Evolutionary conservation across 2,797 vertebrate species (phyloP).

Genomic region (Hyperoplus immaculatus): DNA sequence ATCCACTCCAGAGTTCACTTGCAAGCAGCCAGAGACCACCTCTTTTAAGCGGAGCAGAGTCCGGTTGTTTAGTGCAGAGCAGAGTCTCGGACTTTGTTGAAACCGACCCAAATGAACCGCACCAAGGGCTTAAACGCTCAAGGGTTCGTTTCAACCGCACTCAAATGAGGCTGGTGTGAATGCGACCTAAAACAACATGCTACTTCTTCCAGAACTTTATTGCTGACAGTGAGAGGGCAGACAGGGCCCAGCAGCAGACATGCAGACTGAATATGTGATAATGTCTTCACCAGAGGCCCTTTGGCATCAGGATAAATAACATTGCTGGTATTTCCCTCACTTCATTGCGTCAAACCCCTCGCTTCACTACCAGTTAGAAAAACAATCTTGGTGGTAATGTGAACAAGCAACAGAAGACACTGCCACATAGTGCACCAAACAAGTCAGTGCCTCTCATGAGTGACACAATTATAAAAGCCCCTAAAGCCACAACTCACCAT

Average conservation of each 20-base stretch:
- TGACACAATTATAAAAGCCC: slow-evolving; percentile 39
- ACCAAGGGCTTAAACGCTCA: no score
- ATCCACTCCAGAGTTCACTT: no score
- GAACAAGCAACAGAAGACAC: slow-evolving; percentile 46
- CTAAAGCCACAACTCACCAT: slow-evolving; percentile 27
- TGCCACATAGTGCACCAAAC: slow-evolving; percentile 45
- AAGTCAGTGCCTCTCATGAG: slow-evolving; percentile 33
- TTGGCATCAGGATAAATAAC: slow-evolving; percentile 34
- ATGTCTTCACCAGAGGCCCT: slow-evolving; percentile 36
- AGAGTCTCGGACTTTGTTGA: no score
- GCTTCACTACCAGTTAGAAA: slow-evolving; percentile 33
- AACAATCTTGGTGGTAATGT: slow-evolving; percentile 40
- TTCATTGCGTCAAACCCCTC: slow-evolving; percentile 36
- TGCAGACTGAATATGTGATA: slow-evolving; percentile 29
- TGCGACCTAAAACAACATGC: neutral
- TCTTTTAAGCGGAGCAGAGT: no score
- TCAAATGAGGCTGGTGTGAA: no score
- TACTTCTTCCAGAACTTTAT: neutral
- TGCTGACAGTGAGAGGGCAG: slow-evolving; percentile 14
- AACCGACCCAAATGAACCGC: no score
- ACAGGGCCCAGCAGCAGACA: slow-evolving; percentile 17
- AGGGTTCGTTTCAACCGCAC: no score
- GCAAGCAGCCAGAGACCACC: no score
- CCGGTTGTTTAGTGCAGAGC: no score
- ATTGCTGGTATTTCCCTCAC: slow-evolving; percentile 41